Conservation (phyloP, 2,888 invertebrate genomes). For the Euzetes globulus region DNA sequence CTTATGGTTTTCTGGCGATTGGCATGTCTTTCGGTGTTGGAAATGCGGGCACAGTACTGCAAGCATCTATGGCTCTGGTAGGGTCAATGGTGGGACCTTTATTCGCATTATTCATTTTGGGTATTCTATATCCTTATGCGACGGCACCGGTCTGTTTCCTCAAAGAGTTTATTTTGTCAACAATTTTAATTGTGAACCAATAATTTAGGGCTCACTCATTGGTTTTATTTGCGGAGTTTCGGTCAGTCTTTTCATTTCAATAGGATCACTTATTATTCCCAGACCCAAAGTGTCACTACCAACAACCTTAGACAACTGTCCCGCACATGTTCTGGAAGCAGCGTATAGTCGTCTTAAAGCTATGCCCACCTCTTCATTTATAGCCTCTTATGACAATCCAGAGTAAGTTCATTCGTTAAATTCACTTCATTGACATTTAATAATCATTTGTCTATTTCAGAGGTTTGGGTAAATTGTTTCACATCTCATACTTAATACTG, state of each 20-base stretch:
- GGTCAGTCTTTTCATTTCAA: constrained; percentile 29
- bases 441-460: not conserved
- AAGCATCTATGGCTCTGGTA: constrained; percentile 38
- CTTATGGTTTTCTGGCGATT: constrained; percentile 39
- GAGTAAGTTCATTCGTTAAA: not conserved
- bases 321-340: not conserved
- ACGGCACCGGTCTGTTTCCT: constrained; percentile 32
- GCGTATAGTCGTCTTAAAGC: not conserved
- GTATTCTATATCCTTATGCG: constrained; percentile 36
- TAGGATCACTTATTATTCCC: constrained; percentile 33
- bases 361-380: not conserved
- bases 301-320: constrained; percentile 29
- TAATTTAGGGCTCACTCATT: constrained; percentile 33
- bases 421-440: not conserved
- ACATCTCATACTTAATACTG: constrained; percentile 37
- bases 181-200: not conserved
- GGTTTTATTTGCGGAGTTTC: constrained; percentile 34
- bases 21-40: constrained; percentile 38
- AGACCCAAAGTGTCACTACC: constrained; percentile 32
- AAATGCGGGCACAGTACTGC: constrained; percentile 36
- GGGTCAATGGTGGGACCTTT: constrained; percentile 38
- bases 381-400: not conserved
- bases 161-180: not conserved
- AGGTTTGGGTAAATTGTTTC: constrained; percentile 31
- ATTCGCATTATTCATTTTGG: constrained; percentile 37